Conservation (phyloP, 92 coral and sea anemone species). For the Epizoanthus stellaris region DNA sequence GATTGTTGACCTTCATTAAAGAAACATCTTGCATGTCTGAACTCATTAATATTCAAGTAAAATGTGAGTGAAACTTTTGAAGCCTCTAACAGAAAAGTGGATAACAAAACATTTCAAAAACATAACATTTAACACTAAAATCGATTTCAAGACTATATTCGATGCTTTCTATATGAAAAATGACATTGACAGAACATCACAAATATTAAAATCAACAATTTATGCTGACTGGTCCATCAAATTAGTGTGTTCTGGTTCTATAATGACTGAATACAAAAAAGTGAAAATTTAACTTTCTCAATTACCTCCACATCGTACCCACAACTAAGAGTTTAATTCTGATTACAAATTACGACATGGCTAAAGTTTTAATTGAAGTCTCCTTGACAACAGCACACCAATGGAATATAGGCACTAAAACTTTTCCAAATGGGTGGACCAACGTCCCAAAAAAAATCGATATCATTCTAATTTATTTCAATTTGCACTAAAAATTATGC, state of each 20-base stretch:
- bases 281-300: slow-evolving; percentile 22
- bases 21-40: slow-evolving; percentile 13
- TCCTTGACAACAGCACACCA: slow-evolving; percentile 35
- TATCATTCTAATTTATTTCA: not conserved
- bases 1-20: slow-evolving; percentile 35
- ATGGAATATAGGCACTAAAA: no score
- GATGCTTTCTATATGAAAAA: not conserved
- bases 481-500: no score
- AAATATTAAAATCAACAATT: not conserved
- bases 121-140: not conserved
- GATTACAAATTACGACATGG: slow-evolving; percentile 19
- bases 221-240: not conserved
- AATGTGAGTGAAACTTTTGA: slow-evolving; percentile 19
- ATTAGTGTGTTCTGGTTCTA: slow-evolving; percentile 19
- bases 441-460: no score
- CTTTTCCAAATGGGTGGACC: no score
- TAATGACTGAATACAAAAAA: slow-evolving; percentile 9
- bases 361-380: slow-evolving; percentile 3
- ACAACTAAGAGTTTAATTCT: not conserved
- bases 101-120: slow-evolving; percentile 17
- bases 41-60: slow-evolving; percentile 5
- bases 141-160: not conserved
- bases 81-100: slow-evolving; percentile 8
- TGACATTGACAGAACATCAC: not conserved
- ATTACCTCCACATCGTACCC: slow-evolving; percentile 3